Evolutionary conservation across 1,140 invertebrate species (phyloP).

Genomic region (Pogonomyrmex barbatus): DNA sequence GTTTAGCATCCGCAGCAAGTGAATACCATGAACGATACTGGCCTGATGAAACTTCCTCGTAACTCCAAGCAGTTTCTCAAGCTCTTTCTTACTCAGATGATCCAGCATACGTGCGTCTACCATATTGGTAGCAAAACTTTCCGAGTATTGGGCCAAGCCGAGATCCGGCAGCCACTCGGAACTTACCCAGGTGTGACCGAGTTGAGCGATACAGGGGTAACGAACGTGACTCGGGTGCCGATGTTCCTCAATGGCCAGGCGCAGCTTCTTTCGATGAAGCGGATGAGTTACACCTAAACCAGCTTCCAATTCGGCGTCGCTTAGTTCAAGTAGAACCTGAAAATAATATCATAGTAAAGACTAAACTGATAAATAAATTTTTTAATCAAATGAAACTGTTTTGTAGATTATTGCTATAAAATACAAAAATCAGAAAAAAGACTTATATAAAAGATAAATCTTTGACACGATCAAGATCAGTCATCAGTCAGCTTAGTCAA

Average conservation of each 20-base stretch:
- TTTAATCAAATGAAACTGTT: neutral
- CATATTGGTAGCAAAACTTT: conserved; percentile 95
- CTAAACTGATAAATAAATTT: neutral
- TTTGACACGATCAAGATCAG: neutral
- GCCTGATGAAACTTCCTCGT: conserved; percentile 97
- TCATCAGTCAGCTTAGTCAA: neutral
- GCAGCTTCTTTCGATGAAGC: conserved; percentile 96
- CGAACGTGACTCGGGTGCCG: conserved; percentile 93
- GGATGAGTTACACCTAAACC: conserved; percentile 95
- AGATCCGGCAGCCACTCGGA: conserved; percentile 96
- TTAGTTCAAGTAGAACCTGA: conserved; percentile 95
- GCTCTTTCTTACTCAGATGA: conserved; percentile 96
- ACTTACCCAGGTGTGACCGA: conserved; percentile 96
- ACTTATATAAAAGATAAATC: neutral
- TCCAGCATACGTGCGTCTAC: conserved; percentile 97
- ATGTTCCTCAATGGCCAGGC: conserved; percentile 97
- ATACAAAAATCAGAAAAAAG: neutral
- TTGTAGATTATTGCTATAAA: neutral
- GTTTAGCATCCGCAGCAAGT: conserved; percentile 95
- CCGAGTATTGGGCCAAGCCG: conserved; percentile 94
- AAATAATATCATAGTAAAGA: neutral
- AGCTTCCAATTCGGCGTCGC: conserved; percentile 94
- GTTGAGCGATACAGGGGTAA: conserved; percentile 94
- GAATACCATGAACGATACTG: conserved; percentile 96
- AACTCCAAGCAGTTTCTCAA: conserved; percentile 96